Base-by-base conservation (phyloP, 2,888 invertebrate species). In the Apodemia zela region DNA sequence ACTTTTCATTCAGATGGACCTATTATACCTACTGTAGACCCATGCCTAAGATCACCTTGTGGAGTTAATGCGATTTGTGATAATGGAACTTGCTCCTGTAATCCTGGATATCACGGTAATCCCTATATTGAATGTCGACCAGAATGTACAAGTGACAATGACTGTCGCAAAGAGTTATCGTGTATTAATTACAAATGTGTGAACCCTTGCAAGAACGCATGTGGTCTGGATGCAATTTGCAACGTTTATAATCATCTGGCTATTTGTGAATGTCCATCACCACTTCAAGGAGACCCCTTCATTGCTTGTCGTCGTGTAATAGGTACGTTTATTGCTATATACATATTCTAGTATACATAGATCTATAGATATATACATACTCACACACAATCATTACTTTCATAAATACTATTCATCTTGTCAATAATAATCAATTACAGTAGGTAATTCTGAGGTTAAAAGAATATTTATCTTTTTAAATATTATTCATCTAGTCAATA, bases 221-320 rank as follows among this genome's bases (percentile, higher is more conserved):
- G 96, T 76, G 96, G 95, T 6, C 67, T 87, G 7, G 94, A 94
- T 76, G 95, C 96, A 49, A 87, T 94, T 68, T 97, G 97, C 77
- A 93, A 94, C 67, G 96, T 96, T 2, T 93, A 95, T 69, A 95
- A 96, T 78, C 97, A 97, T 75, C 93, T 95, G 49, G 96, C 97
- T 3, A 94, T 94, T 68, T 97, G 97, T 79, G 94, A 94, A 67
- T 97, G 97, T 79, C 93, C 94, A 17, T 81, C 92, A 15, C 95
- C 95, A 59, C 94, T 94, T 71, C 94, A 94, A 49, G 97, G 97
- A 65, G 96, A 97, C 89, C 96, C 97, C 29, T 96, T 96, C 76
- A 93, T 93, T 67, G 93, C 93, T 67, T 96, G 96, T 78, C 91
- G 93, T 60, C 92, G 84, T 60, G 89, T 93, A 66, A 80, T 89